Percentiles rank a stretch among this genome's conserved stretches.
Conservation (phyloP, 2,113 vertebrate species). For the Notothenia rossii region DNA sequence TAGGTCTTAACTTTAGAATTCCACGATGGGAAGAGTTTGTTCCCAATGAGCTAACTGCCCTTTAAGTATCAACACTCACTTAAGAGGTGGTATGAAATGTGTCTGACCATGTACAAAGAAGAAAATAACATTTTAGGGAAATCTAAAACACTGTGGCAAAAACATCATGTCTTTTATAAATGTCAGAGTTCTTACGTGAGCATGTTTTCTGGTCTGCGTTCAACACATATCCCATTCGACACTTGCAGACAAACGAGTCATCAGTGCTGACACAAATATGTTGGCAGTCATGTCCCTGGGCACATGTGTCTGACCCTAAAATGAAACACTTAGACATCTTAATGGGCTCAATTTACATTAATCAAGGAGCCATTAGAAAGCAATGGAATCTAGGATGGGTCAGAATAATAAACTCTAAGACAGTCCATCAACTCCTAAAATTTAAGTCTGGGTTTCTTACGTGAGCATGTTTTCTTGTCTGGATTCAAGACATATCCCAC, state of each 20-base stretch:
- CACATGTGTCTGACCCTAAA: conserved; percentile 74
- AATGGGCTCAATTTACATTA: not conserved
- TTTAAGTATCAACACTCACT: no score
- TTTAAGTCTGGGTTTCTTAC: conserved; percentile 19
- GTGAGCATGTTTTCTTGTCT: conserved; percentile 79
- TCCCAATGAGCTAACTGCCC: no score
- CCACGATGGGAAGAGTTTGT: no score
- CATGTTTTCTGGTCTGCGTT: conserved; percentile 80
- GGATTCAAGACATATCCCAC: conserved; percentile 80
- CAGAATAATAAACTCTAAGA: not conserved
- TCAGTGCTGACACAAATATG: conserved; percentile 79
- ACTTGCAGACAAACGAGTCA: conserved; percentile 69
- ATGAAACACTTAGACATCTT: conserved; percentile 25
- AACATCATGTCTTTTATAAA: not conserved
- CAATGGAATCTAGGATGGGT: not conserved
- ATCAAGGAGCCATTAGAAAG: not conserved
- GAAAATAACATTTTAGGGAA: no score
- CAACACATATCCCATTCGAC: conserved; percentile 78
- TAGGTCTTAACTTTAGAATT: no score
- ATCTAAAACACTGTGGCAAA: no score
- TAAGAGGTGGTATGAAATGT: no score
- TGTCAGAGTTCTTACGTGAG: no score
- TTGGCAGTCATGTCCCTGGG: conserved; percentile 76
- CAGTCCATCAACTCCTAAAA: not conserved
- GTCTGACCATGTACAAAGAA: no score